Evolutionary conservation across 1,140 invertebrate genomes (phyloP), one percentile per base, ranked within the genome.

Genomic region (Caerostris darwini): DNA sequence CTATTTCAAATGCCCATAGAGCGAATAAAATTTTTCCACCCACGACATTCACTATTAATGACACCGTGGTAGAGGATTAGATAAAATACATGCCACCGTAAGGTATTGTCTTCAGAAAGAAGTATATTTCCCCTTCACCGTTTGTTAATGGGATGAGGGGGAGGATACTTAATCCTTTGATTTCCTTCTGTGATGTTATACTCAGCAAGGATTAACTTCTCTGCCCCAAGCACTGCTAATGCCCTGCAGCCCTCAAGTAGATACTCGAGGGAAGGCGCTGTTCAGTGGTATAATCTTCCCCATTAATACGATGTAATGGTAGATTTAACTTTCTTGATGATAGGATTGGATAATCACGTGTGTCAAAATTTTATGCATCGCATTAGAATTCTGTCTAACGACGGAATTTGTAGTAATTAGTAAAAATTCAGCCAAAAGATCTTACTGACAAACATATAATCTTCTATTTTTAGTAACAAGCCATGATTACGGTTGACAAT

Each of bases 141-240:
- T 87, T 87, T 87, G 85, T 61, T 87, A 87, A 87, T 87, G 56
- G 85, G 85, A 87, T 87, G 59, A 87, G n/a, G 10, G 14, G 34
- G 10, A 34, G 34, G 34, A 34, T 34, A 87, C 59, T 57, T 87
- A 87, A 87, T 87, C 85, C 85, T 58, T 58, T 57, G 53, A 58
- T 85, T 58, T 58, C 59, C 59, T 10, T 14, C 5, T 58, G n/a
- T 85, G 82, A 50, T 87, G 59, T 87, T 58, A 85, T 54, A 85
- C 82, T 85, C 14, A 19, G 57, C 54, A 3, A 19, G n/a, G 82
- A 85, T 85, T 85, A 85, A 85, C 54, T 85, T 57, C 19, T 58
- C 54, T 85, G 82, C 50, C 50, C 54, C n/a, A 56, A 54, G 54
- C 19, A 57, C 14, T n/a, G 54, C 69, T 71, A 71, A 71, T 71